Evolutionary conservation across 2,888 invertebrate genomes (phyloP).

Genomic region (Colletes collaris): DNA sequence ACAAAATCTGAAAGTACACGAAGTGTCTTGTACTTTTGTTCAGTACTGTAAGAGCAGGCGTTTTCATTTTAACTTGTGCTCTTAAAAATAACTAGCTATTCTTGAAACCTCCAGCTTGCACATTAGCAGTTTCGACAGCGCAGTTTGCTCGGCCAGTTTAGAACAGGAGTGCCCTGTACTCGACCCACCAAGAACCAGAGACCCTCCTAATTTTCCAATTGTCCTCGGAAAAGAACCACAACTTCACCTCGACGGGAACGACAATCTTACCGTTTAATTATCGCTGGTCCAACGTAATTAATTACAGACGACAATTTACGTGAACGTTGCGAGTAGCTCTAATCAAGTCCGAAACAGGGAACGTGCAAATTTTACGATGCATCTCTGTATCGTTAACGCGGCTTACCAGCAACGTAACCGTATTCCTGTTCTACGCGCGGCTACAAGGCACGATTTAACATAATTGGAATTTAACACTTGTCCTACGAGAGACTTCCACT

Average conservation of each 20-base stretch:
- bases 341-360: slow-evolving; percentile 30
- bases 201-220: background rate
- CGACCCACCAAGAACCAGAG: background rate
- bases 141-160: no score
- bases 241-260: background rate
- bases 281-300: slow-evolving; percentile 37
- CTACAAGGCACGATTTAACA: slow-evolving; percentile 53
- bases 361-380: slow-evolving; percentile 55
- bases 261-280: slow-evolving; percentile 50
- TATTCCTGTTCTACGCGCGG: slow-evolving; percentile 28
- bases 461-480: slow-evolving; percentile 68
- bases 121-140: no score
- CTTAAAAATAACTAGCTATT: no score
- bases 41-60: no score
- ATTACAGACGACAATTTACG: slow-evolving; percentile 41
- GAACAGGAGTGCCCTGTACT: background rate
- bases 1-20: no score
- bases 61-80: no score
- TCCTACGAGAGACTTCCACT: slow-evolving; percentile 31
- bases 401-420: slow-evolving; percentile 10
- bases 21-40: no score
- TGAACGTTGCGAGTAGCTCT: slow-evolving; percentile 20
- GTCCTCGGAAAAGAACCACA: background rate
- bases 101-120: no score
- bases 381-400: slow-evolving; percentile 55